Evolutionary conservation across 2,888 invertebrate species (phyloP), one percentile per base, ranked within the genome.

Genomic region (Lathronympha strigana): DNA sequence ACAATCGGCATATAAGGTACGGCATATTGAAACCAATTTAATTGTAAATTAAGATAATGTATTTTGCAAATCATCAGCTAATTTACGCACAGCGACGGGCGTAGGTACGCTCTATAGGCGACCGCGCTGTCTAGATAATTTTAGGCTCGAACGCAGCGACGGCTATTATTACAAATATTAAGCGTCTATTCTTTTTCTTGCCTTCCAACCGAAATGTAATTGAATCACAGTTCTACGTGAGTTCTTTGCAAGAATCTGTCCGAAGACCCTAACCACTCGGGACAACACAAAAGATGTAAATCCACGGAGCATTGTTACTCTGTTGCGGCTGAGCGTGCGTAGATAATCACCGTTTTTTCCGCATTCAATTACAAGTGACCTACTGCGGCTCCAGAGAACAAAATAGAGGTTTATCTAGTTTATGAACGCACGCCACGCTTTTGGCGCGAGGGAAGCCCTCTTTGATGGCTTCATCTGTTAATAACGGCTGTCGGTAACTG

Each of bases 291-390:
- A 21, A 62, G 71, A 72, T 73, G 76, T 76, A 75, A 78, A 78
- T 76, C 75, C 72, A 73, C 83, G 81, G 82, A 74, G 76, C 72
- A 80, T 84, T 86, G 74, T 77, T 68, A 70, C 53, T 33, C 55
- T 36, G 63, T 58, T n/a, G 47, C 36, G 61, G 81, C 81, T 75
- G 77, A 72, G 79, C 87, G 87, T 90, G 90, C 89, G 89, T 89
- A 86, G 83, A 85, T 84, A 90, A 88, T 87, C 83, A 80, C 81
- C 73, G 82, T 87, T 87, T 81, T 86, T 86, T 86, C 82, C 68
- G 82, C 79, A 83, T 89, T 88, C 89, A 89, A 90, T 90, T 90
- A 90, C 87, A 84, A 84, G 74, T 90, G 89, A 89, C 90, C 90
- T 80, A 90, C 84, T 89, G 80, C 66, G 78, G 75, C 66, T 72